Base-by-base conservation (phyloP, 1,140 invertebrate species). In the Pseudomyrmex gracilis region DNA sequence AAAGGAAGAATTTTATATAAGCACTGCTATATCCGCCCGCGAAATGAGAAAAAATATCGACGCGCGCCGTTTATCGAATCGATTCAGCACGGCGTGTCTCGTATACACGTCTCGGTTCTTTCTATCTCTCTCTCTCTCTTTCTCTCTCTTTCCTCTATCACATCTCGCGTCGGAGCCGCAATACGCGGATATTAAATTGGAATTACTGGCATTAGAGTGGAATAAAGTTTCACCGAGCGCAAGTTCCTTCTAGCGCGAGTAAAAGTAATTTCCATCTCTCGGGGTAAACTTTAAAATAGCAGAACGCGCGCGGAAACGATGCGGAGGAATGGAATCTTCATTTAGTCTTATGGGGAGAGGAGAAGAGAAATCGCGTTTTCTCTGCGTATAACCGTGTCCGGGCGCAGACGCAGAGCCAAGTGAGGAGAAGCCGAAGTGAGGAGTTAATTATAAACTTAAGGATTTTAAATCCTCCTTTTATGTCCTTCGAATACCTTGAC, bases 141-240 rank as follows among this genome's bases (percentile, higher is more conserved):
- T 5, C 34, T 34, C 34, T 34, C 34, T 34, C 34, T 34, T 0
- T n/a, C 10, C 51, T 64, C 61, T 68, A 24, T 70, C 76, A 43
- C 15, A 10, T 70, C 64, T 78, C 76, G 53, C 24, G 24, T 17
- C 73, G 73, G 34, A 34, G 66, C 74, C 64, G 74, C 64, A 57
- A 78, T 78, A 70, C 66, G 66, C 53, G 43, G 53, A 71, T 80
- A 80, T 80, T 71, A 71, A 80, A 71, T 70, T 78, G 76, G 66
- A 78, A 70, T 78, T 70, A 80, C 53, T 15, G 53, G 15, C 22
- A 60, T 80, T 71, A 80, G 15, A 78, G 66, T 58, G 76, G 53
- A 71, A 70, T 70, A 58, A 80, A 80, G 66, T 80, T 71, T 58
- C 51, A 43, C 53, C 64, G 20, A 20, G 66, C 64, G 45, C 43